These are phyloP conservation scores for Noctua fimbriata DNA, from an alignment of 2,888 invertebrate genomes.

Conservation along the genomic window DNA sequence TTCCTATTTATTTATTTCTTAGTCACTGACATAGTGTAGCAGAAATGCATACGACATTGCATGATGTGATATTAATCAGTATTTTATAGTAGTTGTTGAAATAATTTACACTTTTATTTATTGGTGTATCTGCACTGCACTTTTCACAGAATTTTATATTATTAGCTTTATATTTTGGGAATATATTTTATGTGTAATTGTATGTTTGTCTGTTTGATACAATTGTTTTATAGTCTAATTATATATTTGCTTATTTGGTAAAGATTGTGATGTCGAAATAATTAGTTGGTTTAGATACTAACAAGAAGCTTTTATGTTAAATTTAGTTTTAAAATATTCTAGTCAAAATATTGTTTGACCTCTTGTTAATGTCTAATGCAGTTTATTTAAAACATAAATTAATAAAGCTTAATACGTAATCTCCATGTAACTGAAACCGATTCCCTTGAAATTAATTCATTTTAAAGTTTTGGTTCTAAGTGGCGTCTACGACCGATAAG, in stretches of 20 bases:
- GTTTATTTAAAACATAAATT: neutral
- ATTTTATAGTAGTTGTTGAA: constrained; percentile 46
- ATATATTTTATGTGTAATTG: constrained; percentile 43
- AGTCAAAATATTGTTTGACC: neutral
- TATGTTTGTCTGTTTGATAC: constrained; percentile 41
- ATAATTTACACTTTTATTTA: constrained; percentile 54
- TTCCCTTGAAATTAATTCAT: neutral
- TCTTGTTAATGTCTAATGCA: neutral
- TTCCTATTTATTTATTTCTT: neutral
- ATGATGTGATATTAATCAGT: constrained; percentile 62
- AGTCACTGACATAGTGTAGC: constrained; percentile 53
- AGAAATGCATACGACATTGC: constrained; percentile 57
- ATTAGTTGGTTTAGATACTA: constrained; percentile 22
- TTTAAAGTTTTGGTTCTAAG: neutral
- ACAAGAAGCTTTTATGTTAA: constrained; percentile 9
- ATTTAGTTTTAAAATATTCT: neutral
- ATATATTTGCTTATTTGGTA: constrained; percentile 37
- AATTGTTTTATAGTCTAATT: constrained; percentile 29
- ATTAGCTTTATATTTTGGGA: constrained; percentile 62
- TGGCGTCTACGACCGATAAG: neutral
- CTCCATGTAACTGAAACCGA: neutral
- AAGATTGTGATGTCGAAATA: constrained; percentile 18
- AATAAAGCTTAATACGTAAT: constrained; percentile 11
- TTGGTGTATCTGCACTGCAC: constrained; percentile 71
- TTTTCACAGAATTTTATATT: constrained; percentile 60